Base-by-base conservation (phyloP, 1,140 invertebrate species). In the Drosophila fuyamai region DNA sequence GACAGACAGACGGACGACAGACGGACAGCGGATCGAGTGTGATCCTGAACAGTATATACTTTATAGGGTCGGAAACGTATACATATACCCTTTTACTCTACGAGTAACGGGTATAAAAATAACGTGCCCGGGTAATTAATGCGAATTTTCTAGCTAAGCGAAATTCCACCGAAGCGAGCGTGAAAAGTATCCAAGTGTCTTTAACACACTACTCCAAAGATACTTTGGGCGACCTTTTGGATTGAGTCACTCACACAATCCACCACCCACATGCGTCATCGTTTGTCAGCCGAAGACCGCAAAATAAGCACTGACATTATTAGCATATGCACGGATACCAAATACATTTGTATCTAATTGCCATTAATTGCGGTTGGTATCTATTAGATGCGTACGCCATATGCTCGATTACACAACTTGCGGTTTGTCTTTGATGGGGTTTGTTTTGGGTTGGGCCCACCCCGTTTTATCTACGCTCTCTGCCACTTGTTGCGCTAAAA, bases 371-470 rank as follows among this genome's bases (percentile, higher is more conserved):
- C 65, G 65, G 65, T 53, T 47, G 46, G 14, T 53, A 66, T 53
- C 47, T 53, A 66, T 44, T 53, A 44, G 53, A 66, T 76, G 74
- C 74, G 72, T 76, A 38, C 63, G 55, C 74, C 72, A 76, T 76
- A 53, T 65, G 78, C 82, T 81, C 75, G 73, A 65, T 85, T 76
- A 76, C 62, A 66, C 72, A 76, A 76, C 55, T 59, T 79, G 82
- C 75, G 82, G 82, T 79, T 67, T 27, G 56, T 44, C 44, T 60
- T 76, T 60, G 50, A 47, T 23, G 50, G 65, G 57, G 14, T 29
- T 47, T 36, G 38, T 40, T 57, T 56, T 18, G 40, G 72, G 38
- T 48, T 53, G 59, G 59, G 46, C 59, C 38, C 50, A 48, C 29
- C 16, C 27, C 18, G 14, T 43, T 43, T 43, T 35, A 36, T 29